These are phyloP conservation scores for Microtus californicus DNA, from an alignment of 2,797 vertebrate species.

Conservation along the genomic window DNA sequence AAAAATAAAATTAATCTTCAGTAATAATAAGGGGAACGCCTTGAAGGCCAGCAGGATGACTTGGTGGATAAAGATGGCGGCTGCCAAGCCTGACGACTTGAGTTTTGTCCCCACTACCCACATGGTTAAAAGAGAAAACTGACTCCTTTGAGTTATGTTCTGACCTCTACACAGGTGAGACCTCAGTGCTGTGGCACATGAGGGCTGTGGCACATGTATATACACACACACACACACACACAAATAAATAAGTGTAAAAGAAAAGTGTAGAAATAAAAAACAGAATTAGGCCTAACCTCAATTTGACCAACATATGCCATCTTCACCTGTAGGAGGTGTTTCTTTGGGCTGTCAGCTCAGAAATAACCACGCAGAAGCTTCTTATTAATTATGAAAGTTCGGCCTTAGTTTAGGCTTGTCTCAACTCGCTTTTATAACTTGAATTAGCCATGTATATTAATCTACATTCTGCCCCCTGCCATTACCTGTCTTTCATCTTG, in stretches of 20 bases:
- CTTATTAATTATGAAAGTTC: background rate
- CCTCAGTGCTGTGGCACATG: background rate
- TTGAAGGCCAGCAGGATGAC: too few relatives aligned
- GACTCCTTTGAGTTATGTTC: too few relatives aligned
- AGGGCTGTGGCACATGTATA: background rate
- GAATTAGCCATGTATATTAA: background rate
- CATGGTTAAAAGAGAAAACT: too few relatives aligned
- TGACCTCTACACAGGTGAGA: background rate
- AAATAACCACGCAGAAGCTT: background rate
- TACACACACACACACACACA: background rate
- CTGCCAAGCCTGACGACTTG: too few relatives aligned
- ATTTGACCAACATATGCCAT: background rate
- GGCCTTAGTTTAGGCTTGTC: background rate
- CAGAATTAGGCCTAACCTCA: constrained; percentile 15
- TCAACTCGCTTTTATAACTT: background rate
- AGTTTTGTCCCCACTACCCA: too few relatives aligned
- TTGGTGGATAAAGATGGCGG: too few relatives aligned
- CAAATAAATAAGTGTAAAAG: background rate
- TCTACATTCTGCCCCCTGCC: background rate
- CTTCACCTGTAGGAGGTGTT: background rate
- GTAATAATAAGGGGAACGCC: too few relatives aligned
- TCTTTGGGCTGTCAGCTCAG: background rate
- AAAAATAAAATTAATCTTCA: too few relatives aligned
- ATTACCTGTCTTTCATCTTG: background rate
- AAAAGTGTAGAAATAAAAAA: constrained; percentile 5